A percentile compares a stretch with the other conserved stretches of the same genome.
Evolutionary conservation across 2,888 invertebrate genomes (phyloP).

Genomic region (Molorchus minor): DNA sequence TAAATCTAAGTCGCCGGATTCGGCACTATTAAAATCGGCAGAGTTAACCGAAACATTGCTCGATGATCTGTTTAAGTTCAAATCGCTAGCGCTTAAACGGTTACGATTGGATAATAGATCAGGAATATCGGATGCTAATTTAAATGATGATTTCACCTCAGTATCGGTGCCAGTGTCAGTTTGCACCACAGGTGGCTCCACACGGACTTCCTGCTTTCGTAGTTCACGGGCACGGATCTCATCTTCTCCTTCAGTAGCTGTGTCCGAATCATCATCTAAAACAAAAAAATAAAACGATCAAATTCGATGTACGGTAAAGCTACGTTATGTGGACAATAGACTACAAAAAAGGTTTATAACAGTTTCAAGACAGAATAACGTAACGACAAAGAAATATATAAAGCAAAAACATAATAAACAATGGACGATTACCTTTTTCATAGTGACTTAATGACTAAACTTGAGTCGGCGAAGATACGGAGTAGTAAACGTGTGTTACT

Average conservation of each 20-base stretch:
- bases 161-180: conserved; percentile 76
- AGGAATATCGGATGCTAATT: conserved; percentile 38
- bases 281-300: too few relatives aligned
- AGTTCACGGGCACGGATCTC: conserved; percentile 74
- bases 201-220: conserved; percentile 73
- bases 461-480: too few relatives aligned
- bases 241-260: conserved; percentile 78
- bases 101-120: conserved; percentile 34
- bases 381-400: too few relatives aligned
- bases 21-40: conserved; percentile 58
- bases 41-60: conserved; percentile 55
- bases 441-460: too few relatives aligned
- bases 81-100: conserved; percentile 33
- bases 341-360: too few relatives aligned
- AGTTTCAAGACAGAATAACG: too few relatives aligned
- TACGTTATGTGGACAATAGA: too few relatives aligned
- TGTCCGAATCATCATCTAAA: conserved; percentile 72
- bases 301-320: too few relatives aligned
- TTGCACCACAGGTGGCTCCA: conserved; percentile 71
- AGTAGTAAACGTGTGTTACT: too few relatives aligned
- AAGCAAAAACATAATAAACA: too few relatives aligned
- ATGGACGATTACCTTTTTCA: too few relatives aligned
- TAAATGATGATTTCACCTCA: conserved; percentile 67
- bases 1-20: conserved; percentile 54
- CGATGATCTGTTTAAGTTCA: conserved; percentile 50